Evolutionary conservation across 2,113 vertebrate genomes (phyloP).

Genomic region (human): GRCh38 chrX:121578501-121579000

Average conservation of each 20-base stretch:
- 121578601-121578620: slow-evolving; percentile 2
- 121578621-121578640: not conserved
- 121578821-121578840: not conserved
- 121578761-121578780: not conserved
- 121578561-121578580: slow-evolving; percentile 47
- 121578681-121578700: not conserved
- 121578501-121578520: slow-evolving; percentile 67
- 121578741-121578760: not conserved
- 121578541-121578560: slow-evolving; percentile 43
- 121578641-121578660: not conserved
- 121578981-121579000: not conserved
- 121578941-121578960: not conserved
- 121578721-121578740: not conserved
- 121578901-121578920: not conserved
- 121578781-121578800: not conserved
- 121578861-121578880: not conserved
- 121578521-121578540: slow-evolving; percentile 71
- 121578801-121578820: not conserved
- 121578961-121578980: not conserved
- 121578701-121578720: slow-evolving; percentile 21
- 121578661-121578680: not conserved
- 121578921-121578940: not conserved
- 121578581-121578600: not conserved
- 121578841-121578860: not conserved
- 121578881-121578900: not conserved